Evolutionary conservation across 2,797 vertebrate species (phyloP), one percentile per base, ranked within the genome.

Genomic region (Discoglossus pictus): DNA sequence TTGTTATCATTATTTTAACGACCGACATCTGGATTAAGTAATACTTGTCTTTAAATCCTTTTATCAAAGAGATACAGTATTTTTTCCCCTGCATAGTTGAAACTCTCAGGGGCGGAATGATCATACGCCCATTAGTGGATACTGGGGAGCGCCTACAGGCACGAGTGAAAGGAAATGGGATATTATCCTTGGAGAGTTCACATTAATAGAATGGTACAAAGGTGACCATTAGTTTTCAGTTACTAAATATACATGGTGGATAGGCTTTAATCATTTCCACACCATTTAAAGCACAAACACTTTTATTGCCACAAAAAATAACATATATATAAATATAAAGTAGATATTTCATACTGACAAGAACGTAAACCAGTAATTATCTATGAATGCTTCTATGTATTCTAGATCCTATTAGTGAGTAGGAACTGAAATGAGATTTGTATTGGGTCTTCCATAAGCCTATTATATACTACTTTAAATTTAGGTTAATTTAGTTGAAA

Each of bases 1-100:
- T 50, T 50, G 47, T 50, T 50, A 50, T 50, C 27, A 23, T 50
- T 50, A 50, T 50, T 24, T 25, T 46, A 25, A 50, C 27, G 7
- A 16, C 13, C 12, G 27, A 13, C 47, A 50, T 50, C 47, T 50
- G 47, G 47, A 50, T 50, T 31, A 50, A 50, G 47, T 50, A 25
- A 50, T 50, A 15, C 23, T 25, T 13, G 47, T 13, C 13, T 50
- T 50, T 16, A 42, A 42, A 42, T 9, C 16, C 7, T 42, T 42
- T 17, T 25, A 31, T 50, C 47, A 50, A 50, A 47, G 15, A 47
- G 44, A 21, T 47, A 18, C 7, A 23, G n/a, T 13, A 21, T 47
- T 47, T 21, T 21, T 47, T 24, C 23, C 3, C 12, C 9, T 47
- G 44, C 21, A 47, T 47, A 47, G 2, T 36, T 36, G 18, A 4